phyloP scores from a whole-genome alignment of 2,113 vertebrate genomes.

The Rhinolophus ferrumequinum region DNA sequence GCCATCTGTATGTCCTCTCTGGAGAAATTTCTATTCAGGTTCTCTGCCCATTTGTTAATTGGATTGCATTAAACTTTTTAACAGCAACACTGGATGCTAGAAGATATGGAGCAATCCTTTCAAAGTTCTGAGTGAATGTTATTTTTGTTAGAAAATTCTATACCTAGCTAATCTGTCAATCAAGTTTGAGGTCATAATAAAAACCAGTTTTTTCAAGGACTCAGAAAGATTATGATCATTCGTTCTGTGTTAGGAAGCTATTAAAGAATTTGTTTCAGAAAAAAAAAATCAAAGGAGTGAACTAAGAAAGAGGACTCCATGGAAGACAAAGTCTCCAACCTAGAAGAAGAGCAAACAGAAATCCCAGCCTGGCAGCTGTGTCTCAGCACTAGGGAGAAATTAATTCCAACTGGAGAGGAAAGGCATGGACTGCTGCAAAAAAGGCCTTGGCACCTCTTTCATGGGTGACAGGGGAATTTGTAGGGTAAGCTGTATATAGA shows the following conservation, averaged over 20 bases:
- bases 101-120: neutral
- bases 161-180: neutral
- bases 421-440: neutral
- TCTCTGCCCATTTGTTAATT: too few relatives aligned
- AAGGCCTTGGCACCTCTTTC: neutral
- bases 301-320: neutral
- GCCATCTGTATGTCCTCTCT: too few relatives aligned
- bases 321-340: neutral
- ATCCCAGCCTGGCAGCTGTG: neutral
- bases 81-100: neutral
- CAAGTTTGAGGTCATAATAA: neutral
- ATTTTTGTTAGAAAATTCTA: conserved; percentile 23
- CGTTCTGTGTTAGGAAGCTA: neutral
- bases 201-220: neutral
- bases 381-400: neutral
- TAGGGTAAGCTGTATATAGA: neutral
- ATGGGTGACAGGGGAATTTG: neutral
- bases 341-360: neutral
- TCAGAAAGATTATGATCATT: conserved; percentile 15
- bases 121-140: neutral
- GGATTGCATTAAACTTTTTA: neutral
- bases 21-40: too few relatives aligned
- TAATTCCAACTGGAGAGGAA: neutral
- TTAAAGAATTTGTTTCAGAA: neutral
- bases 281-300: neutral